These are phyloP conservation scores for Phasianus colchicus DNA, from an alignment of 2,113 vertebrate species.

Conservation along the genomic window DNA sequence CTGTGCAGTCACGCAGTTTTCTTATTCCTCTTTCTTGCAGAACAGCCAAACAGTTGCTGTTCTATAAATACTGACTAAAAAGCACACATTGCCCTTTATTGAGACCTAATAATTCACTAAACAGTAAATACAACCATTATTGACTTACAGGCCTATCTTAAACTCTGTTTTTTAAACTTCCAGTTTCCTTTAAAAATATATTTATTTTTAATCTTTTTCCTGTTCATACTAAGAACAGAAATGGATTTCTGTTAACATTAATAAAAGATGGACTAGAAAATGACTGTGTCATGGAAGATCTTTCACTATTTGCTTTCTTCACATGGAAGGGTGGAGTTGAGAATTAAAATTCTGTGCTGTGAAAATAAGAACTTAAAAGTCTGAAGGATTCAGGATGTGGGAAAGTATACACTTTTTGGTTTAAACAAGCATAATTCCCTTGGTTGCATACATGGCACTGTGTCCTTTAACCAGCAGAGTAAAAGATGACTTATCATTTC, in stretches of 20 bases:
- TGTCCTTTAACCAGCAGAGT: neutral
- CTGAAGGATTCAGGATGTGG: neutral
- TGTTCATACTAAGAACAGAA: neutral
- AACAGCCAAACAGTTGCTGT: neutral
- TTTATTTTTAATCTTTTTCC: neutral
- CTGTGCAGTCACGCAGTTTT: neutral
- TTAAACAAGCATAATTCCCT: neutral
- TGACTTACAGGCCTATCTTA: neutral
- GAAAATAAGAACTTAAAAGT: neutral
- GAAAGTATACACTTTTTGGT: neutral
- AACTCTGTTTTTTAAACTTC: neutral
- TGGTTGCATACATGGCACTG: neutral
- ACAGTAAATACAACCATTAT: neutral
- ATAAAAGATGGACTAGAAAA: neutral
- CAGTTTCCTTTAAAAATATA: neutral
- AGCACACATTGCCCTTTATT: neutral
- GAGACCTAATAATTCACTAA: neutral
- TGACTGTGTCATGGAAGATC: neutral
- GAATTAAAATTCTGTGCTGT: neutral
- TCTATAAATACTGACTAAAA: neutral
- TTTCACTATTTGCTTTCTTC: neutral
- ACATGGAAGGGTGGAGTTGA: neutral
- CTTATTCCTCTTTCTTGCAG: neutral
- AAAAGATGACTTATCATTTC: neutral
- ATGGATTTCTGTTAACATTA: neutral